These are phyloP conservation scores for Melopsittacus undulatus DNA, from an alignment of 2,797 vertebrate genomes.

Conservation along the genomic window DNA sequence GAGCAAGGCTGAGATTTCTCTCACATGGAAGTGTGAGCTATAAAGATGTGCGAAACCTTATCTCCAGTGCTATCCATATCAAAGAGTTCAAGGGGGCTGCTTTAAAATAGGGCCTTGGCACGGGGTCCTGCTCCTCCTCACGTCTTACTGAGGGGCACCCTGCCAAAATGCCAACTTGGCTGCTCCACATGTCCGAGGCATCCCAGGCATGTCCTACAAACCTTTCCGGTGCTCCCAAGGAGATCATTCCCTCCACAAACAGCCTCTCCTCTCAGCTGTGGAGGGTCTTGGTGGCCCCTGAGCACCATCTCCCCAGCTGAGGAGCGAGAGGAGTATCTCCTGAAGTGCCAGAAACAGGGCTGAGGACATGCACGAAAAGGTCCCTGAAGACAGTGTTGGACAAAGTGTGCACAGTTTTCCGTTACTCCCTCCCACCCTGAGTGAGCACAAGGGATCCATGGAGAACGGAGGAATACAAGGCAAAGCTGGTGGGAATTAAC, in stretches of 20 bases:
- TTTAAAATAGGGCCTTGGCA: conserved; percentile 53
- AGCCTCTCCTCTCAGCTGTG: not conserved
- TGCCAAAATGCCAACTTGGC: conserved; percentile 33
- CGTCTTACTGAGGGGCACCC: not conserved
- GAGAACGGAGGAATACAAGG: not conserved
- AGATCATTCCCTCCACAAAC: not conserved
- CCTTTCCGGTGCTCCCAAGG: conserved; percentile 26
- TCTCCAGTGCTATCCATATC: conserved; percentile 31
- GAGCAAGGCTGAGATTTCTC: conserved; percentile 49
- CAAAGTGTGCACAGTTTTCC: not conserved
- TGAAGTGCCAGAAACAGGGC: not conserved
- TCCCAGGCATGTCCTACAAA: conserved; percentile 23
- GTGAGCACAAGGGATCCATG: not conserved
- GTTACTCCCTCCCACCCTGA: not conserved
- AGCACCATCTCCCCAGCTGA: not conserved
- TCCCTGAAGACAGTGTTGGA: not conserved
- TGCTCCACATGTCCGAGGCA: conserved; percentile 19
- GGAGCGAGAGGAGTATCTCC: not conserved
- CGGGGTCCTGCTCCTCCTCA: conserved; percentile 14
- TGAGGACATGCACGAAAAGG: not conserved
- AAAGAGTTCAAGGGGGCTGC: conserved; percentile 11
- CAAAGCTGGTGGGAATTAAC: not conserved
- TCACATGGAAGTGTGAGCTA: conserved; percentile 22
- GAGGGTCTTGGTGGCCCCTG: not conserved
- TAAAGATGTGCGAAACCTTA: not conserved